Evolutionary conservation across 2,888 invertebrate species (phyloP).

Genomic region (Ophioninae sp.): DNA sequence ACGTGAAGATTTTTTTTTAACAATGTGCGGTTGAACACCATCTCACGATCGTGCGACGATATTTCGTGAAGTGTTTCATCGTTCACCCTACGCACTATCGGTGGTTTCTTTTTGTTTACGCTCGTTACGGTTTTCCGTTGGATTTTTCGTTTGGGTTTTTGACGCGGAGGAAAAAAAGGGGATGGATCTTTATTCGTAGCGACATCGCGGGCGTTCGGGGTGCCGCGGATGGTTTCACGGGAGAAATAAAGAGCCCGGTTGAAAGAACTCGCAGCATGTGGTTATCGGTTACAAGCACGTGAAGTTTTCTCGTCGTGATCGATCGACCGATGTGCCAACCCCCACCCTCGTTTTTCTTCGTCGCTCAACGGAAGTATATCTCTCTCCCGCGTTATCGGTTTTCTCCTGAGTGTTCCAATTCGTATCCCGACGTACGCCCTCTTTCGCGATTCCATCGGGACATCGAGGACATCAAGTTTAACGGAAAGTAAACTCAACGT

Average conservation of each 20-base stretch:
- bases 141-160: neutral
- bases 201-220: neutral
- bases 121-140: neutral
- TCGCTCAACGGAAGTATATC: slow-evolving; percentile 5
- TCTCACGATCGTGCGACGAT: slow-evolving; percentile 28
- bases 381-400: neutral
- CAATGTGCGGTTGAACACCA: slow-evolving; percentile 46
- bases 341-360: slow-evolving; percentile 26
- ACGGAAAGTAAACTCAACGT: neutral
- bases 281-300: slow-evolving; percentile 47
- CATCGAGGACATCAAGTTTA: neutral
- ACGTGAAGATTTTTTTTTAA: neutral
- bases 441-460: neutral
- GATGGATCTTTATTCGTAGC: neutral
- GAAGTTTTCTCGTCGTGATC: slow-evolving; percentile 50
- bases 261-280: slow-evolving; percentile 38
- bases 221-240: neutral
- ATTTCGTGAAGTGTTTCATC: neutral
- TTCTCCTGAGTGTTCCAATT: neutral
- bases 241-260: slow-evolving; percentile 6
- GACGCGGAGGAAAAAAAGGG: neutral
- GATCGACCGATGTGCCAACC: slow-evolving; percentile 55
- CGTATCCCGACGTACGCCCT: neutral
- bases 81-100: neutral
- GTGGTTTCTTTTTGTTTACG: neutral